phyloP scores from a whole-genome alignment of 2,888 invertebrate genomes.

The Drosophila meridionalis region DNA sequence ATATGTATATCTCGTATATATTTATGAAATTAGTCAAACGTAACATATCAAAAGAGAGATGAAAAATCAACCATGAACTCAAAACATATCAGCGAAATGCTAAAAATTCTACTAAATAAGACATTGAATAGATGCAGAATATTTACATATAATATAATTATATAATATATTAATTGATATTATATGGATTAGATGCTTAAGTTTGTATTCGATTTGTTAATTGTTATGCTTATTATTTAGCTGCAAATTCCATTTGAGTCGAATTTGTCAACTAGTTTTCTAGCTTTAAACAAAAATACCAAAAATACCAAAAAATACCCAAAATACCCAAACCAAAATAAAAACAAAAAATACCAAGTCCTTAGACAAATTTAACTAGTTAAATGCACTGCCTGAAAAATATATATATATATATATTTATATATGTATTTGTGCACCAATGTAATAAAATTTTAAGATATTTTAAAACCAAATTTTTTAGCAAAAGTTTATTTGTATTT shows the following conservation, averaged over 20 bases:
- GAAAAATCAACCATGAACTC: constrained; percentile 81
- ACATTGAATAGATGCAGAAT: constrained; percentile 25
- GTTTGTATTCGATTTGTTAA: constrained; percentile 26
- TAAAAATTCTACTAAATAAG: constrained; percentile 32
- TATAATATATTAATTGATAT: constrained; percentile 17
- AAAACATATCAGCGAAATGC: constrained; percentile 80
- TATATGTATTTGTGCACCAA: constrained; percentile 47
- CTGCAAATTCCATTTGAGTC: constrained; percentile 31
- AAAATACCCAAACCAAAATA: no score
- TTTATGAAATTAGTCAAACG: constrained; percentile 42
- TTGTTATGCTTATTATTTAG: constrained; percentile 28
- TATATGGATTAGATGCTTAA: constrained; percentile 20
- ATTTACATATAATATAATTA: constrained; percentile 2
- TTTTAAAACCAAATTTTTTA: constrained; percentile 65
- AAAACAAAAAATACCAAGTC: constrained; percentile 34
- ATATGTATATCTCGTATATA: constrained; percentile 1
- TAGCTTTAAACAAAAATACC: constrained; percentile 15
- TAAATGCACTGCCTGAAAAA: constrained; percentile 71
- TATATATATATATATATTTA: constrained; percentile 13
- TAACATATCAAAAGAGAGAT: constrained; percentile 58
- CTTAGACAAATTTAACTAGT: constrained; percentile 72
- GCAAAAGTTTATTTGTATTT: constrained; percentile 65
- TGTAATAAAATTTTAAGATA: constrained; percentile 44
- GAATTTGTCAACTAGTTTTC: constrained; percentile 20
- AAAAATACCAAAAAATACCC: constrained; percentile 11